Evolutionary conservation across 2,797 vertebrate species (phyloP).

Genomic region (Siniperca undulata): DNA sequence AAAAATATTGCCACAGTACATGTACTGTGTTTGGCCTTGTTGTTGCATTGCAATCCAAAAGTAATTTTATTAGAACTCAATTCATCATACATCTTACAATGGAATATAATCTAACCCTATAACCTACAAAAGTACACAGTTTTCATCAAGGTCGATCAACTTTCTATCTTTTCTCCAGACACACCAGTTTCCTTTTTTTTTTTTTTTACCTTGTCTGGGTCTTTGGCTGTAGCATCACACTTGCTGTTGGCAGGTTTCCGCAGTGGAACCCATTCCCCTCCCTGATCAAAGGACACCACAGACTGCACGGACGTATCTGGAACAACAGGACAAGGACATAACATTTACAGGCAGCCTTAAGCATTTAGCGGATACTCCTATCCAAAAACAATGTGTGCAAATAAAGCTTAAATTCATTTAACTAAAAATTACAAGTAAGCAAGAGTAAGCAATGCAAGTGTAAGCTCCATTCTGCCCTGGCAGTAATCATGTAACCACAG

Average conservation of each 20-base stretch:
- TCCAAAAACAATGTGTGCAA: background rate
- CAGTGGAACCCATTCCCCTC: conserved; percentile 93
- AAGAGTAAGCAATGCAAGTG: background rate
- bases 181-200: background rate
- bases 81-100: background rate
- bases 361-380: background rate
- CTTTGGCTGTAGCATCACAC: conserved; percentile 90
- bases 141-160: background rate
- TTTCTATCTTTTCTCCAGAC: conserved; percentile 11
- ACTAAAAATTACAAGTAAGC: background rate
- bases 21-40: background rate
- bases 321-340: conserved; percentile 26
- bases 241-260: conserved; percentile 89
- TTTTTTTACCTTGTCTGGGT: conserved; percentile 87
- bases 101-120: background rate
- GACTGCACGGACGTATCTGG: conserved; percentile 93
- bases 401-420: background rate
- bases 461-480: background rate
- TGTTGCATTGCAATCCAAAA: background rate
- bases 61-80: background rate
- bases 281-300: conserved; percentile 94
- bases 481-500: background rate
- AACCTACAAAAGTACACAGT: background rate
- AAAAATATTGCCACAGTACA: background rate
- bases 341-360: conserved; percentile 4